Conservation (phyloP, 2,888 invertebrate species). For the Scaptomyza flava region DNA sequence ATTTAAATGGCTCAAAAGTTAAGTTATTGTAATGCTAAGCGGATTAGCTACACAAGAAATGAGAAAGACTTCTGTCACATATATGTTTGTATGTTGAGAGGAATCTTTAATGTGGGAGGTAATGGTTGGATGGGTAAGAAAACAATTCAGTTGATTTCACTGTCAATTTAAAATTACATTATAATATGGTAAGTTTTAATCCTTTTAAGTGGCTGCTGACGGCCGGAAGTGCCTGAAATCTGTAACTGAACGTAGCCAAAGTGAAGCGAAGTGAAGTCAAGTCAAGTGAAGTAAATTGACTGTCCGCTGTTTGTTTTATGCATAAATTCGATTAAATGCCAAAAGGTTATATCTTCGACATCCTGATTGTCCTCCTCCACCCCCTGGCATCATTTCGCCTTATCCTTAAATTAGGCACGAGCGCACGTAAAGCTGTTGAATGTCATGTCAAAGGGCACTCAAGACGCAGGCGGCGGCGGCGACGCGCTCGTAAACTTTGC, state of each 20-base stretch:
- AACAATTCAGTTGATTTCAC: conserved; percentile 73
- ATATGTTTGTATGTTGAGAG: conserved; percentile 39
- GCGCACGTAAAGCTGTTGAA: conserved; percentile 79
- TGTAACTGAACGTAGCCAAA: conserved; percentile 16
- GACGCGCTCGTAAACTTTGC: conserved; percentile 61
- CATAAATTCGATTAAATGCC: conserved; percentile 80
- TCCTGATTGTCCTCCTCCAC: conserved; percentile 13
- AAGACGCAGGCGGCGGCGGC: conserved; percentile 29
- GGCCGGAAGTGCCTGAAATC: conserved; percentile 40
- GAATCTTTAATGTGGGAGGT: background rate
- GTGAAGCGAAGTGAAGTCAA: conserved; percentile 25
- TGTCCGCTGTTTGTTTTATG: conserved; percentile 68
- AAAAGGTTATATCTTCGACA: conserved; percentile 70
- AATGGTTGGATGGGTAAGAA: conserved; percentile 24
- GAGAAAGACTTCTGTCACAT: conserved; percentile 17
- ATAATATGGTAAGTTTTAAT: conserved; percentile 76
- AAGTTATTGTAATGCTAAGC: conserved; percentile 77
- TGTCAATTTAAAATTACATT: conserved; percentile 75
- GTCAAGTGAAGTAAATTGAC: conserved; percentile 28
- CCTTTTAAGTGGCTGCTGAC: conserved; percentile 75
- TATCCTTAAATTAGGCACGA: conserved; percentile 80
- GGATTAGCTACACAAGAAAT: conserved; percentile 57
- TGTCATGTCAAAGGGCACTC: conserved; percentile 73
- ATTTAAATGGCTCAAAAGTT: conserved; percentile 80
- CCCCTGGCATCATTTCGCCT: conserved; percentile 20